These are phyloP conservation scores for Proterorhinus semilunaris DNA, from an alignment of 2,113 vertebrate genomes.

Conservation along the genomic window DNA sequence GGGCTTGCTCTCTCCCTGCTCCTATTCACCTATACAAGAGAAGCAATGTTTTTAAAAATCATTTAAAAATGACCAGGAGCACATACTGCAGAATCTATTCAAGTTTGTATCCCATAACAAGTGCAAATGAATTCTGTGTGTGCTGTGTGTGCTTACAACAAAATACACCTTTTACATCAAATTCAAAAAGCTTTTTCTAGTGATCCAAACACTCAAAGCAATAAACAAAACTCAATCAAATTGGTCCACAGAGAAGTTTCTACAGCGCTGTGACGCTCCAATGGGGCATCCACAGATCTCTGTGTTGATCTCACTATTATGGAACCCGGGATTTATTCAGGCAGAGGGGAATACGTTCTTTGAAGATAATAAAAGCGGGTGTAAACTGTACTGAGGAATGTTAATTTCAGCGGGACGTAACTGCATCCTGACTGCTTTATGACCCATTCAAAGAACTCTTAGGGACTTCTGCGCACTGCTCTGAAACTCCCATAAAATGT, in stretches of 20 bases:
- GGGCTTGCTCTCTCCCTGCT: too few relatives aligned
- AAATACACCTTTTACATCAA: too few relatives aligned
- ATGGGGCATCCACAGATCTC: not conserved
- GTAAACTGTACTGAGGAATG: conserved; percentile 6
- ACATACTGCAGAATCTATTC: too few relatives aligned
- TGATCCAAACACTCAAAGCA: too few relatives aligned
- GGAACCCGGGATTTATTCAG: conserved; percentile 11
- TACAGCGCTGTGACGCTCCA: not conserved
- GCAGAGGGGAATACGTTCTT: not conserved
- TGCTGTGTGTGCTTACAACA: too few relatives aligned
- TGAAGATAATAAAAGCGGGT: conserved; percentile 8
- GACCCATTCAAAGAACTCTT: conserved; percentile 7
- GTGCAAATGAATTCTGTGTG: too few relatives aligned
- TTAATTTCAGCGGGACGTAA: not conserved
- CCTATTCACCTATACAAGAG: too few relatives aligned
- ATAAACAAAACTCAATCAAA: not conserved
- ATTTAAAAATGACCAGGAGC: too few relatives aligned
- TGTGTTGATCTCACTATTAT: conserved; percentile 4
- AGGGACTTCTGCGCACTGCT: conserved; percentile 14
- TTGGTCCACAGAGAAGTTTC: not conserved
- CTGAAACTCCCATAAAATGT: conserved; percentile 11
- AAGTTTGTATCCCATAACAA: too few relatives aligned
- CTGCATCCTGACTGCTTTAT: conserved; percentile 1
- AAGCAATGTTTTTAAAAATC: too few relatives aligned
- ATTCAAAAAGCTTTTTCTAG: too few relatives aligned